Percentiles rank a stretch among this genome's conserved stretches.
Evolutionary conservation across 1,140 invertebrate genomes (phyloP).

Genomic region (Metopolophium dirhodum): DNA sequence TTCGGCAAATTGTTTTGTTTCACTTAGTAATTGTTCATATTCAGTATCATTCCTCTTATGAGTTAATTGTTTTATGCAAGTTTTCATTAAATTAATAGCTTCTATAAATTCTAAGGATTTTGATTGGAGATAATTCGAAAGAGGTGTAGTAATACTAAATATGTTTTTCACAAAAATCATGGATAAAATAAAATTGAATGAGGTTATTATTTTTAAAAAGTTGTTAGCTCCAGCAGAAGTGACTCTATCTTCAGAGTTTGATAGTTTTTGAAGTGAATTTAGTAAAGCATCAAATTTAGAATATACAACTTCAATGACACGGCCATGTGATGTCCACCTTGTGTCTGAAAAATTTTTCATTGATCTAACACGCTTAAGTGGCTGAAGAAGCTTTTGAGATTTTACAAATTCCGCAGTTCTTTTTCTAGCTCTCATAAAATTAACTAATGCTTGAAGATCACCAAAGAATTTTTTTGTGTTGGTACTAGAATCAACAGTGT

Average conservation of each 20-base stretch:
- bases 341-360: background rate
- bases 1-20: background rate
- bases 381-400: background rate
- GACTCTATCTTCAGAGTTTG: background rate
- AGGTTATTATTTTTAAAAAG: background rate
- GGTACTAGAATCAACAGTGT: background rate
- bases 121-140: background rate
- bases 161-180: background rate
- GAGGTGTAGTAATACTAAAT: background rate
- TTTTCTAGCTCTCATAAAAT: background rate
- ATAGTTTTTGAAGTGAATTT: background rate
- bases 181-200: background rate
- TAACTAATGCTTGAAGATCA: background rate
- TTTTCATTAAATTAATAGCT: background rate
- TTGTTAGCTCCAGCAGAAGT: background rate
- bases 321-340: background rate
- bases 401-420: background rate
- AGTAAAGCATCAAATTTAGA: constrained; percentile 7
- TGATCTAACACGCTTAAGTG: background rate
- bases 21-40: background rate
- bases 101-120: background rate
- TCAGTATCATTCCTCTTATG: background rate
- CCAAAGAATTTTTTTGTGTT: background rate
- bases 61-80: background rate
- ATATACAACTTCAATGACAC: background rate